Conservation (phyloP, 2,113 vertebrate species). For the Caranx melampygus region DNA sequence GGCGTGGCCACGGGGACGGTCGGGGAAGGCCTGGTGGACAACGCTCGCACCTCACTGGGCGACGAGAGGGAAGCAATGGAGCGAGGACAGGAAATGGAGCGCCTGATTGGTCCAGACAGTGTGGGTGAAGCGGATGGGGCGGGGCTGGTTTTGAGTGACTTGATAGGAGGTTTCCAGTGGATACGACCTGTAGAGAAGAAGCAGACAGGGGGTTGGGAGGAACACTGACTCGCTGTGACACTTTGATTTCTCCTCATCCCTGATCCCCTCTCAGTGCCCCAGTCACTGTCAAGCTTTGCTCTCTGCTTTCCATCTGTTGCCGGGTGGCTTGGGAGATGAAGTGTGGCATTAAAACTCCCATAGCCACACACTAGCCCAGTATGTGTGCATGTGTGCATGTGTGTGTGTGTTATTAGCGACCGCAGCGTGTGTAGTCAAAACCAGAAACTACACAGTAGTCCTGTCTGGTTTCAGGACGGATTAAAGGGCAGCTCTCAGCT, state of each 20-base stretch:
- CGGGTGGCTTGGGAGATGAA: slow-evolving; percentile 63
- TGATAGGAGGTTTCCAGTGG: slow-evolving; percentile 84
- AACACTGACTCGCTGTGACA: slow-evolving; percentile 35
- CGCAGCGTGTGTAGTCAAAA: slow-evolving; percentile 65
- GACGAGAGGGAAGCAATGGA: slow-evolving; percentile 90
- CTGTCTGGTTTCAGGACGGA: slow-evolving; percentile 64
- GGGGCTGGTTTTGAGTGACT: slow-evolving; percentile 78
- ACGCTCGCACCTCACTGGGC: slow-evolving; percentile 84
- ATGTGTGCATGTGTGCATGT: slow-evolving; percentile 18
- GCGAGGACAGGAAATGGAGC: slow-evolving; percentile 96
- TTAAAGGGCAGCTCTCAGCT: slow-evolving; percentile 65
- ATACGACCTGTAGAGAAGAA: slow-evolving; percentile 80
- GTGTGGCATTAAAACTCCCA: slow-evolving; percentile 62
- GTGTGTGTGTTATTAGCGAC: slow-evolving; percentile 65
- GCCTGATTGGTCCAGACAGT: slow-evolving; percentile 88
- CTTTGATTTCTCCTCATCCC: slow-evolving; percentile 43
- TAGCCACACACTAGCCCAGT: slow-evolving; percentile 37
- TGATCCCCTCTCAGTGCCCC: slow-evolving; percentile 35
- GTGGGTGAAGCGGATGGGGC: slow-evolving; percentile 82
- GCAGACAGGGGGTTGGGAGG: neutral
- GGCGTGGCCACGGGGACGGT: slow-evolving; percentile 84
- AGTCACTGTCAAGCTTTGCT: slow-evolving; percentile 49
- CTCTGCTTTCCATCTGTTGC: slow-evolving; percentile 48
- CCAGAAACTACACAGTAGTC: slow-evolving; percentile 58
- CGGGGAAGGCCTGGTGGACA: slow-evolving; percentile 83